phyloP scores from a whole-genome alignment of 1,140 invertebrate genomes.

The Chironomus striatipennis region DNA sequence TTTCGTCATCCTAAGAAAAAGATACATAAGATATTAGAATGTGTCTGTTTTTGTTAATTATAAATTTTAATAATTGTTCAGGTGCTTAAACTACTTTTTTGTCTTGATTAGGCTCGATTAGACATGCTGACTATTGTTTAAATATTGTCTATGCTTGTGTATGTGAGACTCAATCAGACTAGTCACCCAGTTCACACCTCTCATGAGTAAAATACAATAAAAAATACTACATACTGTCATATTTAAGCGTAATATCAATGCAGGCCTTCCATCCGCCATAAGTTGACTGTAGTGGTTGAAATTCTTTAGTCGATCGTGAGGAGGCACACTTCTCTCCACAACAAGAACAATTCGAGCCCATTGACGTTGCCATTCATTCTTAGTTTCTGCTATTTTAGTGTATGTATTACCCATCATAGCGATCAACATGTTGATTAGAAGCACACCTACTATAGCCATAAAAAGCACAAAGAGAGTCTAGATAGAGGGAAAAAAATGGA shows the following conservation, averaged over 20 bases:
- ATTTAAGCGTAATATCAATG: slow-evolving; percentile 74
- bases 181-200: not conserved
- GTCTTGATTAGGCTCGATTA: too few species aligned
- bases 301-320: slow-evolving; percentile 72
- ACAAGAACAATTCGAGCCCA: slow-evolving; percentile 97
- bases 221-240: slow-evolving; percentile 55
- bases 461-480: slow-evolving; percentile 88
- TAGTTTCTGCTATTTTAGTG: slow-evolving; percentile 92
- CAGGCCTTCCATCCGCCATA: slow-evolving; percentile 83
- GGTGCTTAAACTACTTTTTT: not conserved
- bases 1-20: slow-evolving; percentile 69
- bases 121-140: too few species aligned
- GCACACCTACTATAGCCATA: slow-evolving; percentile 91
- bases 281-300: slow-evolving; percentile 89
- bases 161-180: not conserved
- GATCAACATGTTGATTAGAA: slow-evolving; percentile 97
- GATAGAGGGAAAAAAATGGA: slow-evolving; percentile 33
- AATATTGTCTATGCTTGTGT: too few species aligned
- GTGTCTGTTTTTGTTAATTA: too few species aligned
- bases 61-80: too few species aligned
- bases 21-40: not conserved
- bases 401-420: slow-evolving; percentile 99
- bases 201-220: not conserved
- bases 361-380: slow-evolving; percentile 98
- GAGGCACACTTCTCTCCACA: slow-evolving; percentile 88